Percentiles rank a stretch among this genome's conserved stretches.
Evolutionary conservation across 2,113 vertebrate genomes (phyloP).

Genomic region (Poeciliopsis turrubarensis): DNA sequence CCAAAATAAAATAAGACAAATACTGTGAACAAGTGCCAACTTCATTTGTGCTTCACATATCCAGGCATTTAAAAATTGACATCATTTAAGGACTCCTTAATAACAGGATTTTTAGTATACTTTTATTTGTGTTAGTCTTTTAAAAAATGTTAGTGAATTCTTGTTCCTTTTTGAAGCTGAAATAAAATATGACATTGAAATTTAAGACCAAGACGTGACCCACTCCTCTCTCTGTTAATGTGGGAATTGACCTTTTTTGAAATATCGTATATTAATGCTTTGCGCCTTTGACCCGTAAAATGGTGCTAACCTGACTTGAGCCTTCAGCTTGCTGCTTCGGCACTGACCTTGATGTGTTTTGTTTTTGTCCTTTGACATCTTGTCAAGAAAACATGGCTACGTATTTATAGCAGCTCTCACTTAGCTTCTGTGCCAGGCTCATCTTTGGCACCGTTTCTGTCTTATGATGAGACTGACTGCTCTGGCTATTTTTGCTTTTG

Average conservation of each 20-base stretch:
- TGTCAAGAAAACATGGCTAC: constrained; percentile 28
- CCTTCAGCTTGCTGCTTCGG: background rate
- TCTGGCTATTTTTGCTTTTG: constrained; percentile 22
- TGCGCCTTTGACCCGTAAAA: background rate
- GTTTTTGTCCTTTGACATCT: constrained; percentile 40
- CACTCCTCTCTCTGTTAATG: background rate
- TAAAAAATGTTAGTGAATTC: background rate
- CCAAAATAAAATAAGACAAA: no score
- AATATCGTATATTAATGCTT: background rate
- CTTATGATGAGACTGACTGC: constrained; percentile 18
- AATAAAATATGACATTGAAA: background rate
- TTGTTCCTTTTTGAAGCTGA: constrained; percentile 2
- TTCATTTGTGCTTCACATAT: background rate
- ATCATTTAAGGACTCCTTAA: background rate
- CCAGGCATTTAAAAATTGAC: background rate
- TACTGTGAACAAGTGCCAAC: background rate
- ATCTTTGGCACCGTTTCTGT: constrained; percentile 54
- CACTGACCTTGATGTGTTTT: constrained; percentile 32
- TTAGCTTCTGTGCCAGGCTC: constrained; percentile 47
- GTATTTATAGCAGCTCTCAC: constrained; percentile 65
- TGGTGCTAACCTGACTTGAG: background rate
- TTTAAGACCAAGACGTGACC: background rate
- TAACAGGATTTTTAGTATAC: no score
- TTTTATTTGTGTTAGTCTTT: background rate
- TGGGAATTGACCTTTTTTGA: constrained; percentile 6